A percentile compares a stretch with the other conserved stretches of the same genome.
Evolutionary conservation across 1,140 invertebrate genomes (phyloP).

Genomic region (Trinorchestia longiramus): DNA sequence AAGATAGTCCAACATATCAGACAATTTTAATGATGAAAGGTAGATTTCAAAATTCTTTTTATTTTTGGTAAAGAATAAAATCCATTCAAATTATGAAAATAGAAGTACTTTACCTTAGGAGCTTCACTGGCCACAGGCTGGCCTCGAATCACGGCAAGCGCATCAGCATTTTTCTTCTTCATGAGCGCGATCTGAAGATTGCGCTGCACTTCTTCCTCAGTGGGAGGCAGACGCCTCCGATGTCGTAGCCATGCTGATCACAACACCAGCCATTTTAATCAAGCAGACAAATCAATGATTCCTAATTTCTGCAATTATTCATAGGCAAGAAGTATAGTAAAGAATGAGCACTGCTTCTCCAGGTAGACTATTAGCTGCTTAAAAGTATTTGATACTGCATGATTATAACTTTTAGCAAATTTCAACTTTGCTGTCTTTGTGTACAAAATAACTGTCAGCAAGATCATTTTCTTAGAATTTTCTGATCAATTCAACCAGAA

Average conservation of each 20-base stretch:
- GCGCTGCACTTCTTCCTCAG: constrained; percentile 35
- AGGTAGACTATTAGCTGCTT: too few relatives aligned
- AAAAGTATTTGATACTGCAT: too few relatives aligned
- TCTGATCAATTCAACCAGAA: too few relatives aligned
- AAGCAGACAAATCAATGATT: not conserved
- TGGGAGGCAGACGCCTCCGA: constrained; percentile 10
- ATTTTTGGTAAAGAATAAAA: not conserved
- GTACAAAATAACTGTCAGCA: too few relatives aligned
- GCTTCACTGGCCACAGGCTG: constrained; percentile 1
- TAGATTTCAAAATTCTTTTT: not conserved
- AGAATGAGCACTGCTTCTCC: too few relatives aligned
- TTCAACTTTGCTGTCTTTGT: too few relatives aligned
- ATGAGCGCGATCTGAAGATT: constrained; percentile 36
- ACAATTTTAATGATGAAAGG: not conserved
- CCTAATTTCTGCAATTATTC: not conserved
- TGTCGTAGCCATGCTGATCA: constrained; percentile 49
- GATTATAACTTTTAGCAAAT: too few relatives aligned
- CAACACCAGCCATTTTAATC: not conserved
- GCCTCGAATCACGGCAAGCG: not conserved
- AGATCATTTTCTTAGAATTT: too few relatives aligned
- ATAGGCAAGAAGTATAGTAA: too few relatives aligned
- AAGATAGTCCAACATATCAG: not conserved
- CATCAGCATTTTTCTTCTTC: constrained; percentile 56
- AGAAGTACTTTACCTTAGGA: not conserved
- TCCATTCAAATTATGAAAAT: not conserved